Evolutionary conservation across 2,888 invertebrate species (phyloP).

Genomic region (Xestia rhomboidea): DNA sequence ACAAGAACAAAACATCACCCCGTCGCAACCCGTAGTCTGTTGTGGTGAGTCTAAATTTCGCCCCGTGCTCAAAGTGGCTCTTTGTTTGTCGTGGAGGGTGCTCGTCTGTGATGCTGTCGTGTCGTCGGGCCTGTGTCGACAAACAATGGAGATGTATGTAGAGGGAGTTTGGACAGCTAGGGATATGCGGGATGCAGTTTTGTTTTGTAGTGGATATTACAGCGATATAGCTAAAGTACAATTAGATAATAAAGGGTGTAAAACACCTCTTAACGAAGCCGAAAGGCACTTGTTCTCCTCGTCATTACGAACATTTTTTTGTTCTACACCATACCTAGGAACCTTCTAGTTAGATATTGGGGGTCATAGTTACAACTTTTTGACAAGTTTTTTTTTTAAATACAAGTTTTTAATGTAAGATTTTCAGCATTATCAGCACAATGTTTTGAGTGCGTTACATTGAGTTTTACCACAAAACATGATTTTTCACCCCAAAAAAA

Average conservation of each 20-base stretch:
- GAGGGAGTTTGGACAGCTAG: background rate
- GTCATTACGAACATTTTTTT: too few species aligned
- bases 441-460: too few species aligned
- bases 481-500: too few species aligned
- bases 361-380: too few species aligned
- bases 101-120: slow-evolving; percentile 62
- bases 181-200: background rate
- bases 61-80: slow-evolving; percentile 70
- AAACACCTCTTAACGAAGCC: too few species aligned
- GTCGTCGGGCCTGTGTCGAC: slow-evolving; percentile 69
- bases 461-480: too few species aligned
- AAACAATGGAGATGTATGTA: slow-evolving; percentile 69
- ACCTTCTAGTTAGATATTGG: too few species aligned
- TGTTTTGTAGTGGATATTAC: background rate
- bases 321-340: too few species aligned
- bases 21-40: slow-evolving; percentile 8
- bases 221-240: background rate
- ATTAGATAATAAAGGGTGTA: background rate
- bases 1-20: slow-evolving; percentile 2
- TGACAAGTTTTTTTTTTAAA: too few species aligned
- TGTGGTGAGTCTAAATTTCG: slow-evolving; percentile 64
- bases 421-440: too few species aligned
- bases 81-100: slow-evolving; percentile 77
- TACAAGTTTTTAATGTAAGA: too few species aligned
- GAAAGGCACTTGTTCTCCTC: too few species aligned